These are phyloP conservation scores for Albula glossodonta DNA, from an alignment of 2,113 vertebrate species.

Conservation along the genomic window DNA sequence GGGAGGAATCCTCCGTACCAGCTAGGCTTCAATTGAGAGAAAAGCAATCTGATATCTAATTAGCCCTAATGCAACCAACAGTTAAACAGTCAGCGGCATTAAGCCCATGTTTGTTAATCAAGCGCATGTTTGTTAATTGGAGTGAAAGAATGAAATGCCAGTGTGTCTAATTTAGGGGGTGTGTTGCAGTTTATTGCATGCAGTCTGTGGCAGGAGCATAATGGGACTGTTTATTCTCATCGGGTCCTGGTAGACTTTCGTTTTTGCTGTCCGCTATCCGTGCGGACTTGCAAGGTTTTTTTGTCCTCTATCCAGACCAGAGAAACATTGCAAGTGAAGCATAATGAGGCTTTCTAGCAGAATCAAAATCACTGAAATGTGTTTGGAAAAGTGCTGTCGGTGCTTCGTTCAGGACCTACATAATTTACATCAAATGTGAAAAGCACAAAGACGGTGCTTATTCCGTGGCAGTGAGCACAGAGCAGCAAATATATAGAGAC, in stretches of 20 bases:
- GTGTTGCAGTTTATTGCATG: constrained; percentile 60
- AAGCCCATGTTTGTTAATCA: constrained; percentile 64
- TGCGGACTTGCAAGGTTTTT: background rate
- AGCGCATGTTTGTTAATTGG: constrained; percentile 60
- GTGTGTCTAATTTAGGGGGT: constrained; percentile 59
- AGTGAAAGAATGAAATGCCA: constrained; percentile 64
- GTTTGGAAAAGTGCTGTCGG: too few species aligned
- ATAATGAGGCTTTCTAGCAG: background rate
- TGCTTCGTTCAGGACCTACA: too few species aligned
- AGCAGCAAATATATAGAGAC: too few species aligned
- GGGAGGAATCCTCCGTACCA: background rate
- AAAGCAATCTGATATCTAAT: constrained; percentile 51
- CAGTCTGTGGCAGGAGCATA: constrained; percentile 47
- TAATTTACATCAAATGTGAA: too few species aligned
- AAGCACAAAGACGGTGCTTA: too few species aligned
- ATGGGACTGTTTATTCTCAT: constrained; percentile 52
- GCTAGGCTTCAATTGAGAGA: background rate
- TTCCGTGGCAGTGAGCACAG: too few species aligned
- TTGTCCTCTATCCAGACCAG: background rate
- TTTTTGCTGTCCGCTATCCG: background rate
- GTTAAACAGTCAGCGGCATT: constrained; percentile 64
- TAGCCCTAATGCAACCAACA: constrained; percentile 55
- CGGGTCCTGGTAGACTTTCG: background rate
- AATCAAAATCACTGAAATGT: background rate
- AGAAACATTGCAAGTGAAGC: background rate